Evolutionary conservation across 2,113 vertebrate species (phyloP).

Genomic region (Dromaius novaehollandiae): DNA sequence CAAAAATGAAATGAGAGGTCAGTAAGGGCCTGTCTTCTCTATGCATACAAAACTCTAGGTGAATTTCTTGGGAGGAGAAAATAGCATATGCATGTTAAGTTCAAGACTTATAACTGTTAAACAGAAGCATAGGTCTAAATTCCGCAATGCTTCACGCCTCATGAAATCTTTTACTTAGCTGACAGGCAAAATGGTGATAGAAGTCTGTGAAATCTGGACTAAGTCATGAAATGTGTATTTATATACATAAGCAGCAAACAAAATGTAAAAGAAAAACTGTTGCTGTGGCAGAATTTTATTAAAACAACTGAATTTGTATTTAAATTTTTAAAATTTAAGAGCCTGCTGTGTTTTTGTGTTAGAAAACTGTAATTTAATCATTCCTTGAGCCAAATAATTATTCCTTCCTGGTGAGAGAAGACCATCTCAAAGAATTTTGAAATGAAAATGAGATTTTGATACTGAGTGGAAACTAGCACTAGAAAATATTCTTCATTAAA

Average conservation of each 20-base stretch:
- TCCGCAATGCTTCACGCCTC: constrained; percentile 50
- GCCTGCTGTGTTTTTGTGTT: background rate
- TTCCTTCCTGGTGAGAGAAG: background rate
- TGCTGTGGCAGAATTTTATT: background rate
- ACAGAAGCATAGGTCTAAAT: constrained; percentile 61
- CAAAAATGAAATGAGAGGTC: constrained; percentile 28
- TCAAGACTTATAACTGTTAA: constrained; percentile 55
- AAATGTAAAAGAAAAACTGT: background rate
- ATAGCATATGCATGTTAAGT: constrained; percentile 63
- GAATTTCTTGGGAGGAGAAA: constrained; percentile 50
- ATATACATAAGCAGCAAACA: background rate
- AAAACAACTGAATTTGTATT: background rate
- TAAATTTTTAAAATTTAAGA: background rate
- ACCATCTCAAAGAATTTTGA: background rate
- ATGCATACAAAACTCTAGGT: background rate
- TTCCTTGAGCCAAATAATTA: background rate
- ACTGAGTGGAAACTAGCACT: background rate
- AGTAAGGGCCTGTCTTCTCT: background rate
- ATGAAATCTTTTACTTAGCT: constrained; percentile 45
- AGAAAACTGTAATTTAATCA: background rate
- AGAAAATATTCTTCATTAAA: background rate
- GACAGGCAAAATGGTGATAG: constrained; percentile 19
- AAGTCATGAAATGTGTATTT: background rate
- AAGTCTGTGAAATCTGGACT: constrained; percentile 47
- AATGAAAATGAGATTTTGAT: background rate